phyloP scores from a whole-genome alignment of 2,888 invertebrate genomes.

The Chrysodeixis includens region DNA sequence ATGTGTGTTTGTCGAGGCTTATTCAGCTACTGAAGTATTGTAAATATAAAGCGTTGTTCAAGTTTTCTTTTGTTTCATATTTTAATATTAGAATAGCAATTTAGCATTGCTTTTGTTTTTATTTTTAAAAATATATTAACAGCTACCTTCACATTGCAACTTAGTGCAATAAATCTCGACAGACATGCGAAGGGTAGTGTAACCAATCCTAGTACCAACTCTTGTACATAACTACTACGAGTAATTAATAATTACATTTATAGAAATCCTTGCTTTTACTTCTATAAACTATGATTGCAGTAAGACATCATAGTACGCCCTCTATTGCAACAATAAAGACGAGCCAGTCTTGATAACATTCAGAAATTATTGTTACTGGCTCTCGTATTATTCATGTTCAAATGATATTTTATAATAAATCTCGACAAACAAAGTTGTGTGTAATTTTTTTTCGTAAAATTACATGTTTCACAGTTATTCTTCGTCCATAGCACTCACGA shows the following conservation, averaged over 20 bases:
- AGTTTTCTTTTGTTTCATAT: not conserved
- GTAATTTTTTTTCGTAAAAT: slow-evolving; percentile 35
- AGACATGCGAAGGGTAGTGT: not conserved
- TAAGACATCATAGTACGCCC: not conserved
- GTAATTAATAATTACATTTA: not conserved
- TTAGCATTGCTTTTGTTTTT: not conserved
- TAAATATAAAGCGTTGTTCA: no score
- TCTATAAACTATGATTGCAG: not conserved
- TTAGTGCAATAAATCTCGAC: not conserved
- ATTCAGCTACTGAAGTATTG: not conserved
- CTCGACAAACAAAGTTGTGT: slow-evolving; percentile 22
- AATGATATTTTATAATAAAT: slow-evolving; percentile 54
- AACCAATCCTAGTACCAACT: not conserved
- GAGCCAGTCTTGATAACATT: not conserved
- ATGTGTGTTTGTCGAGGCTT: not conserved
- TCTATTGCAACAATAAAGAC: not conserved
- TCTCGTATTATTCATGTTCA: slow-evolving; percentile 39
- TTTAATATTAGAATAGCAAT: not conserved
- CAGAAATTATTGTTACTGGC: not conserved
- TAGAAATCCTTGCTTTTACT: not conserved
- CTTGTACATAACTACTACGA: not conserved
- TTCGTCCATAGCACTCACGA: slow-evolving; percentile 69
- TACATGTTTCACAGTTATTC: slow-evolving; percentile 33
- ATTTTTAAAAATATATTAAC: not conserved
- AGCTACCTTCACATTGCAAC: not conserved